phyloP scores from a whole-genome alignment of 2,113 vertebrate species.

The Dryoscopus gambensis region DNA sequence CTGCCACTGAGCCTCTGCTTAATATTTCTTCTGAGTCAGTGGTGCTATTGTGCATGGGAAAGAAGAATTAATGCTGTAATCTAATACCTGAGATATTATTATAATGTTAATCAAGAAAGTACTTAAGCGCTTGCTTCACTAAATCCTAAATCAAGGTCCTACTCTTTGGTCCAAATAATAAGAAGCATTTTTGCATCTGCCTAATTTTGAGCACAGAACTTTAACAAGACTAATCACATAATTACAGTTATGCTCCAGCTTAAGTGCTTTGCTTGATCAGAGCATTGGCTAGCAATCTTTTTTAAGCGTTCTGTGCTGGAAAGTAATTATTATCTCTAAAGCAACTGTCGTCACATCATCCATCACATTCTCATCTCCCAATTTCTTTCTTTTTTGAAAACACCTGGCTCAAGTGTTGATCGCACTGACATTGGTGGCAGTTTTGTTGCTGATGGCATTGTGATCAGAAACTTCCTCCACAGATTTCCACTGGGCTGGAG shows the following conservation, averaged over 20 bases:
- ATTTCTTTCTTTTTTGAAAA: not conserved
- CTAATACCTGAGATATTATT: not conserved
- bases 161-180: not conserved
- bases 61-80: not conserved
- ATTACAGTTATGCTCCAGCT: constrained; percentile 13
- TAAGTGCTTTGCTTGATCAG: constrained; percentile 37
- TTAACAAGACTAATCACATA: constrained; percentile 35
- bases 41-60: not conserved
- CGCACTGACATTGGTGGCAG: not conserved
- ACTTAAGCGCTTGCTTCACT: not conserved
- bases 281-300: constrained; percentile 9
- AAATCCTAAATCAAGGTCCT: constrained; percentile 25
- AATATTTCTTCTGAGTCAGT: not conserved
- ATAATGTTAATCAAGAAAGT: not conserved
- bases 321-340: not conserved
- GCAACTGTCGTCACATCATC: not conserved
- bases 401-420: not conserved
- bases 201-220: constrained; percentile 20
- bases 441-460: not conserved
- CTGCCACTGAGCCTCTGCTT: not conserved
- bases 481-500: not conserved
- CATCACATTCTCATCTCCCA: not conserved
- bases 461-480: not conserved
- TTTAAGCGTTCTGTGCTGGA: not conserved
- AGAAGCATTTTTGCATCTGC: not conserved